Evolutionary conservation across 2,113 vertebrate genomes (phyloP), one percentile per base, ranked within the genome.

Genomic region (Puffinus mauretanicus): DNA sequence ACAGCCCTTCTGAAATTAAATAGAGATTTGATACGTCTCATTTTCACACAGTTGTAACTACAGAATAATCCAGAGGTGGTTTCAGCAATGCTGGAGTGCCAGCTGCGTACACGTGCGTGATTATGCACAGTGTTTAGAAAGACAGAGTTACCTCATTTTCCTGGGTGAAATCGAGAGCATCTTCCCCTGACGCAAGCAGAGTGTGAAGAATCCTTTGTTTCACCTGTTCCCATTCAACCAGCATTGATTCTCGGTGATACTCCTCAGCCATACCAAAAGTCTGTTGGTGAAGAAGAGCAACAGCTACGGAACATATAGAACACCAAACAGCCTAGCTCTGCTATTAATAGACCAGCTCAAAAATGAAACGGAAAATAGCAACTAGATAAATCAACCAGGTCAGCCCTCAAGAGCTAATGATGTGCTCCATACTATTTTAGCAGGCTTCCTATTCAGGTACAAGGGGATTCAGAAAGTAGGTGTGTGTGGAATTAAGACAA

Each of bases 141-240:
- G 66, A 62, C 34, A 60, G 32, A 86, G 62, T 82, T 97, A 99
- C 99, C 99, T 99, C 99, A n/a, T 97, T 98, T 95, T 99, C 99
- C 93, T 99, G 99, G 90, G 98, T 99, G 94, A 99, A 99, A 97
- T 99, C 99, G 24, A 99, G 98, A 15, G 99, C 99, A 52, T 99
- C 99, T 94, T 99, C 99, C 91, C 99, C 99, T 9, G 99, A 99
- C 6, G 99, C 99, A 73, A 99, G 99, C 6, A 99, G 96, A 0
- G 99, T 99, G 96, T 99, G 99, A 73, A 99, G 98, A 82, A 99
- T 99, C 88, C 99, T 98, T 98, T 99, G 99, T 93, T 99, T 99
- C 94, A 99, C 99, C 97, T 99, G 99, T 96, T 99, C 99, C 99
- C 99, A 99, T 93, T 99, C 99, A 22, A 99, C 99, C 98, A 99